These are phyloP conservation scores for Heliocidaris tuberculata DNA, from an alignment of 35 echinoderm and acorn worm species.

Conservation along the genomic window DNA sequence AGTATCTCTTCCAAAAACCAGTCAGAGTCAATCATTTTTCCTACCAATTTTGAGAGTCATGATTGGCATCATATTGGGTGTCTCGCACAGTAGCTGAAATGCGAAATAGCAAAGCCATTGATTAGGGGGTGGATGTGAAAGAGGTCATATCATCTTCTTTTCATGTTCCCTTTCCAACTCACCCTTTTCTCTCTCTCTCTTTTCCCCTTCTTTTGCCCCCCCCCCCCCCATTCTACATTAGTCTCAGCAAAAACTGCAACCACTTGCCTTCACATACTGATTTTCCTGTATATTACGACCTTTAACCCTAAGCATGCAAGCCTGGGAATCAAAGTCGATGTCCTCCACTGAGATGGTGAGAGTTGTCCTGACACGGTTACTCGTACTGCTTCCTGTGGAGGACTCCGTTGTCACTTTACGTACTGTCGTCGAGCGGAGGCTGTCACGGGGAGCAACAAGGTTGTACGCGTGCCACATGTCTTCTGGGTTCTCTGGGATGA, in stretches of 20 bases:
- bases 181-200: too few relatives aligned
- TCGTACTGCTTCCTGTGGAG: constrained; percentile 93
- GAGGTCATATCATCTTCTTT: too few relatives aligned
- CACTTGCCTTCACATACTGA: constrained; percentile 87
- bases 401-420: constrained; percentile 94
- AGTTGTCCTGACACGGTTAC: constrained; percentile 87
- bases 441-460: constrained; percentile 81
- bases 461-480: constrained; percentile 99
- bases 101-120: too few relatives aligned
- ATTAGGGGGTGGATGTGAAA: neutral
- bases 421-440: constrained; percentile 91
- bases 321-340: constrained; percentile 95
- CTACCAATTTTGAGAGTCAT: too few relatives aligned
- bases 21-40: neutral
- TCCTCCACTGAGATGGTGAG: constrained; percentile 96
- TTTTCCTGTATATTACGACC: constrained; percentile 97
- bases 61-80: too few relatives aligned
- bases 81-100: too few relatives aligned
- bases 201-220: too few relatives aligned
- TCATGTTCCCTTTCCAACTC: too few relatives aligned
- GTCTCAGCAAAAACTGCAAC: too few relatives aligned
- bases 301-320: constrained; percentile 95
- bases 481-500: constrained; percentile 94
- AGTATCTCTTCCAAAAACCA: too few relatives aligned
- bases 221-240: neutral